A percentile compares a stretch with the other conserved stretches of the same genome.
Conservation (phyloP, 2,888 invertebrate genomes). For the Leptopilina syphax region DNA sequence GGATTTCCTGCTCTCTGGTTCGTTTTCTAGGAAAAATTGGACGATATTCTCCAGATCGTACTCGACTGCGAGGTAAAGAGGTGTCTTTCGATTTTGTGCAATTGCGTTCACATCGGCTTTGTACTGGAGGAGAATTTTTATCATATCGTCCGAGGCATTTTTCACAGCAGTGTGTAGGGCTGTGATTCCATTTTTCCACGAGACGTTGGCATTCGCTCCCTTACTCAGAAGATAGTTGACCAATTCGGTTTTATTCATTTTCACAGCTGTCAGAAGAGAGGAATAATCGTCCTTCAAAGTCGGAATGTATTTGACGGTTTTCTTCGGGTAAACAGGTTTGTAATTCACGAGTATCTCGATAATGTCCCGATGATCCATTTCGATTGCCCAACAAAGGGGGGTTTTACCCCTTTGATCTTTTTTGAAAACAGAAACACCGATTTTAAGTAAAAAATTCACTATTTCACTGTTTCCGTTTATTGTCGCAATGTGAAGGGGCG, state of each 20-base stretch:
- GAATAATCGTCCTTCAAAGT: neutral
- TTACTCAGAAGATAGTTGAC: conserved; percentile 8
- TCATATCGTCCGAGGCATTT: neutral
- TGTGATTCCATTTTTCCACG: conserved; percentile 12
- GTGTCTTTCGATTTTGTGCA: neutral
- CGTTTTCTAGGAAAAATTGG: neutral
- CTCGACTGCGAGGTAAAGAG: neutral
- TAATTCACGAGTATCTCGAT: neutral
- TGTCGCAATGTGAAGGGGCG: conserved; percentile 87
- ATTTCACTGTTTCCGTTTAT: conserved; percentile 88
- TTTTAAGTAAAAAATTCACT: conserved; percentile 84
- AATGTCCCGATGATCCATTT: neutral
- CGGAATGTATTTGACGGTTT: neutral
- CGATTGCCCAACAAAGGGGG: conserved; percentile 18
- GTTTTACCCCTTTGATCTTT: neutral
- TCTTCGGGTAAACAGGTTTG: neutral
- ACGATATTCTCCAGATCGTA: neutral
- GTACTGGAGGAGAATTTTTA: neutral
- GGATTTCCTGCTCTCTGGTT: neutral
- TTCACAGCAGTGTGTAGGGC: neutral
- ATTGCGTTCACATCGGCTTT: conserved; percentile 3
- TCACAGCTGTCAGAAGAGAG: conserved; percentile 10
- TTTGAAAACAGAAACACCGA: conserved; percentile 79
- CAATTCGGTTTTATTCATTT: neutral
- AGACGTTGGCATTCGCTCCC: neutral